These are phyloP conservation scores for Pseudochirops corinnae DNA, from an alignment of 2,797 vertebrate species.

Conservation along the genomic window DNA sequence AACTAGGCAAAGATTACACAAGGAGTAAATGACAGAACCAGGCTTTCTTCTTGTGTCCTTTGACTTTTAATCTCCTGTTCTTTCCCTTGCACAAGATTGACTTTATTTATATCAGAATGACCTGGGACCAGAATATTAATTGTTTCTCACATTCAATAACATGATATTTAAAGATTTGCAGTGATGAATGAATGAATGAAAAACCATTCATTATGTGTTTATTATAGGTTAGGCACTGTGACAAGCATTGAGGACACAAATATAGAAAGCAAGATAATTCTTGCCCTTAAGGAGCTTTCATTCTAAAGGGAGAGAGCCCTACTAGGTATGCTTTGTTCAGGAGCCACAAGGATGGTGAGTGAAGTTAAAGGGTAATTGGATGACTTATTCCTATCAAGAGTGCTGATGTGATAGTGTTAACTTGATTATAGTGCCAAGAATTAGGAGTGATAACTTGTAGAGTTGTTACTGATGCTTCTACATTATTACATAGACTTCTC, in stretches of 20 bases:
- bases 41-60: not conserved
- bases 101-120: not conserved
- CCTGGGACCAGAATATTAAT: not conserved
- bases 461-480: not conserved
- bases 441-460: not conserved
- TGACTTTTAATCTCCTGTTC: not conserved
- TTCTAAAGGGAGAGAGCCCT: too few relatives aligned
- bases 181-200: not conserved
- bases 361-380: too few relatives aligned
- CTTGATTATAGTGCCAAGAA: too few relatives aligned
- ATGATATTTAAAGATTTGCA: not conserved
- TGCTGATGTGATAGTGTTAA: too few relatives aligned
- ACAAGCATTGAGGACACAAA: too few relatives aligned
- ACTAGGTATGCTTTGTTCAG: too few relatives aligned
- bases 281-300: too few relatives aligned
- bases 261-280: too few relatives aligned
- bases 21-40: not conserved
- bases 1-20: not conserved
- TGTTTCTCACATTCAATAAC: not conserved
- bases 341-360: too few relatives aligned
- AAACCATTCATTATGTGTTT: not conserved
- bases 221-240: not conserved
- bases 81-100: not conserved
- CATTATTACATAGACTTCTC: not conserved
- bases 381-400: too few relatives aligned